Evolutionary conservation across 2,113 vertebrate genomes (phyloP), one percentile per base, ranked within the genome.

Genomic region (Bombycilla garrulus): DNA sequence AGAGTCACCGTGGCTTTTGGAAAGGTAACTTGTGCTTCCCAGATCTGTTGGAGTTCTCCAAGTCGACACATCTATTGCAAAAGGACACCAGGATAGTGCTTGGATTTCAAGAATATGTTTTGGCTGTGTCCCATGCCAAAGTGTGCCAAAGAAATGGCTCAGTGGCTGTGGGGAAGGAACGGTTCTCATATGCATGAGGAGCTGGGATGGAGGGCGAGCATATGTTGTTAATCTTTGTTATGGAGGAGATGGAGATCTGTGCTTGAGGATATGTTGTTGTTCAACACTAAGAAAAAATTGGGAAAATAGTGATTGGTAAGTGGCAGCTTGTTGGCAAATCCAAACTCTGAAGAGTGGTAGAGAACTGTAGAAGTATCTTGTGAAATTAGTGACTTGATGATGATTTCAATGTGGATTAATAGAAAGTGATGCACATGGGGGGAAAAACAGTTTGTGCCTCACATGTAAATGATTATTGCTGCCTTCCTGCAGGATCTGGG

Each of bases 281-380:
- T 96, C 81, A 95, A 91, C 92, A 81, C 92, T 8, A 92, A 84
- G 91, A 53, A 95, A 78, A 89, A 80, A 74, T 91, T 70, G 84
- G 90, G 93, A 95, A 93, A 91, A 95, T 92, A 90, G 69, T 90
- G 93, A 94, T 82, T 84, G 66, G 66, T 67, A 90, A 85, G 84
- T 96, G 96, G 92, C 95, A 96, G 92, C 77, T 95, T 89, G 69
- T 95, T 91, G 93, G 90, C 92, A 96, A 94, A 73, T 86, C 84
- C 51, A 66, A 19, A 35, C 81, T 78, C 38, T 86, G 79, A 47
- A 79, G 65, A 84, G 77, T 81, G 81, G 26, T 71, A 38, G 86
- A 88, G 62, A 91, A 80, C 84, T 83, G 90, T 8, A 80, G 58
- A 86, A 95, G 77, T 89, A 94, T 89, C 87, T 83, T 89, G 92